These are phyloP conservation scores for Charaxes varanes DNA, from an alignment of 1,140 invertebrate species.

Conservation along the genomic window DNA sequence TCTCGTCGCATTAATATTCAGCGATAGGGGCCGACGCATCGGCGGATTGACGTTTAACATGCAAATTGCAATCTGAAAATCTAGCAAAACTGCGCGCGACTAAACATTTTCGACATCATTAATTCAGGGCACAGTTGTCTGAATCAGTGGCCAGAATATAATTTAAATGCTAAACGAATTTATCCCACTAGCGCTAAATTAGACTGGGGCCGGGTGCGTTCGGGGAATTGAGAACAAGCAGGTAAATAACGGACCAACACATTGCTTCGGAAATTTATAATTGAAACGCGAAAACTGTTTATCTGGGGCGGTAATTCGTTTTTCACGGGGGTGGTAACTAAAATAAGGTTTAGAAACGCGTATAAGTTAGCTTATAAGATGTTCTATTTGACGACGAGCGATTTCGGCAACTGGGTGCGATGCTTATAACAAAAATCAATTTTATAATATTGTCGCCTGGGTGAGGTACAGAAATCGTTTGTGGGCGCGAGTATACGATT, in stretches of 20 bases:
- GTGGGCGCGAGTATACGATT: too few relatives aligned
- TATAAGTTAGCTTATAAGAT: too few relatives aligned
- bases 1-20: conserved; percentile 70
- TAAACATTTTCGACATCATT: conserved; percentile 67
- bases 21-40: conserved; percentile 63
- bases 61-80: conserved; percentile 71
- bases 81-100: conserved; percentile 62
- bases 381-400: too few relatives aligned
- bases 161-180: conserved; percentile 70
- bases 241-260: conserved; percentile 29
- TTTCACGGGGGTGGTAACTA: too few relatives aligned
- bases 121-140: conserved; percentile 64
- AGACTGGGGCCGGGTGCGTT: conserved; percentile 36
- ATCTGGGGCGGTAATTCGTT: too few relatives aligned
- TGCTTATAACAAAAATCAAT: too few relatives aligned
- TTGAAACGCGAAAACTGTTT: conserved; percentile 27
- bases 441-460: too few relatives aligned
- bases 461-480: too few relatives aligned
- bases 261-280: conserved; percentile 11
- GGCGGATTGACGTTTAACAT: conserved; percentile 70
- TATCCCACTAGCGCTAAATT: conserved; percentile 58
- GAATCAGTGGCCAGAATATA: conserved; percentile 58
- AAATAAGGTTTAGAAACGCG: too few relatives aligned
- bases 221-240: conserved; percentile 51
- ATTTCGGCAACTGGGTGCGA: too few relatives aligned